These are phyloP conservation scores for Gephyroberyx darwinii DNA, from an alignment of 2,797 vertebrate genomes.

Conservation along the genomic window DNA sequence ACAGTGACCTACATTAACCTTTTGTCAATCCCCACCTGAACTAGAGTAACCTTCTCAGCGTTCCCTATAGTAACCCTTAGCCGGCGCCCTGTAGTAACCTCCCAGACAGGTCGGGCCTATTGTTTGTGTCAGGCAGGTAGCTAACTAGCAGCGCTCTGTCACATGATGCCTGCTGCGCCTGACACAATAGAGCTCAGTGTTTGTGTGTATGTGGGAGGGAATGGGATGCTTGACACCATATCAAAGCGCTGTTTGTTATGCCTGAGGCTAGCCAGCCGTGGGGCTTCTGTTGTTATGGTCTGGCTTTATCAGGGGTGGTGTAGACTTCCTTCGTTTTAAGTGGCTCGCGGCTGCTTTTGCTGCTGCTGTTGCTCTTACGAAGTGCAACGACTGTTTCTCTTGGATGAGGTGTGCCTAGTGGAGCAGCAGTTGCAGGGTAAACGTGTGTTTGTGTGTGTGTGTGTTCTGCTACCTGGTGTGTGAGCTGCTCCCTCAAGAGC, in stretches of 20 bases:
- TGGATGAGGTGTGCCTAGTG: constrained; percentile 46
- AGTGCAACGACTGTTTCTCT: neutral
- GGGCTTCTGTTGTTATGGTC: constrained; percentile 68
- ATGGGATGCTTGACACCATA: constrained; percentile 80
- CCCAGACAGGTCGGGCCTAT: constrained; percentile 58
- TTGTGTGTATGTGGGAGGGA: constrained; percentile 58
- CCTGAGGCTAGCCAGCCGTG: constrained; percentile 64
- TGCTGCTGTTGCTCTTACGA: constrained; percentile 43
- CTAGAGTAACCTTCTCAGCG: constrained; percentile 63
- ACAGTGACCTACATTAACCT: constrained; percentile 25
- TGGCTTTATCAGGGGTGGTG: constrained; percentile 53
- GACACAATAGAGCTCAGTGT: constrained; percentile 75
- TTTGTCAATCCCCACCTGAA: constrained; percentile 40
- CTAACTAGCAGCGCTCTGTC: constrained; percentile 68
- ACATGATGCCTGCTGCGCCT: constrained; percentile 78
- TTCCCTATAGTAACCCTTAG: constrained; percentile 74
- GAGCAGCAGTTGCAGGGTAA: constrained; percentile 15
- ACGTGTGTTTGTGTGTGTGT: neutral
- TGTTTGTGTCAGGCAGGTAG: constrained; percentile 81
- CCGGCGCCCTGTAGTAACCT: constrained; percentile 59
- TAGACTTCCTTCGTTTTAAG: constrained; percentile 43
- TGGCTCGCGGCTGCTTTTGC: constrained; percentile 55
- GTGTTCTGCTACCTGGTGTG: constrained; percentile 9
- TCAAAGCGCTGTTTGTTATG: constrained; percentile 81
- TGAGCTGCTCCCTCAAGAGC: constrained; percentile 11